Conservation (phyloP, 2,113 vertebrate species). For the Crotalus horridus region DNA sequence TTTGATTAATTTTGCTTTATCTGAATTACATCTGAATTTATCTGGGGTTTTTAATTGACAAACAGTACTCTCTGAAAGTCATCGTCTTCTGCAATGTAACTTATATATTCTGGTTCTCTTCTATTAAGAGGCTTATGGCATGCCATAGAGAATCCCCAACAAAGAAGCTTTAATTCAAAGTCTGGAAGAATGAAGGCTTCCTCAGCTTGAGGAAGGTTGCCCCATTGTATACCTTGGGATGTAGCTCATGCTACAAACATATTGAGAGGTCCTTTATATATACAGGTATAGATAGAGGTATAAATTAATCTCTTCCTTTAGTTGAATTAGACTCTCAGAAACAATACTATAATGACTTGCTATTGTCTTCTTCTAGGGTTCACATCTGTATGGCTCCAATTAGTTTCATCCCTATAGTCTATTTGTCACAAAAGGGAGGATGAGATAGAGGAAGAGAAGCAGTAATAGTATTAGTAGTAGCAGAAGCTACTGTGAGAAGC, state of each 20-base stretch:
- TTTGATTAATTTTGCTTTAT: neutral
- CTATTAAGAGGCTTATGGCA: neutral
- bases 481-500: neutral
- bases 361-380: neutral
- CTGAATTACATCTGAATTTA: neutral
- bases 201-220: neutral
- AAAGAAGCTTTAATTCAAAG: neutral
- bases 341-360: neutral
- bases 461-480: neutral
- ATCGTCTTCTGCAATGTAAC: neutral
- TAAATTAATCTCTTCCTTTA: neutral
- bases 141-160: neutral
- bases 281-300: neutral
- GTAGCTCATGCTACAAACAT: neutral
- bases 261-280: neutral
- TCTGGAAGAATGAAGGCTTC: neutral
- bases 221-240: neutral
- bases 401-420: neutral
- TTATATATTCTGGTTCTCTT: neutral
- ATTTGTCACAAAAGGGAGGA: neutral
- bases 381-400: neutral
- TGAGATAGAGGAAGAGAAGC: neutral
- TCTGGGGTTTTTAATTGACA: neutral
- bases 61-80: neutral
- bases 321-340: neutral